Conservation (phyloP, 2,113 vertebrate genomes). For the Bettongia penicillata region DNA sequence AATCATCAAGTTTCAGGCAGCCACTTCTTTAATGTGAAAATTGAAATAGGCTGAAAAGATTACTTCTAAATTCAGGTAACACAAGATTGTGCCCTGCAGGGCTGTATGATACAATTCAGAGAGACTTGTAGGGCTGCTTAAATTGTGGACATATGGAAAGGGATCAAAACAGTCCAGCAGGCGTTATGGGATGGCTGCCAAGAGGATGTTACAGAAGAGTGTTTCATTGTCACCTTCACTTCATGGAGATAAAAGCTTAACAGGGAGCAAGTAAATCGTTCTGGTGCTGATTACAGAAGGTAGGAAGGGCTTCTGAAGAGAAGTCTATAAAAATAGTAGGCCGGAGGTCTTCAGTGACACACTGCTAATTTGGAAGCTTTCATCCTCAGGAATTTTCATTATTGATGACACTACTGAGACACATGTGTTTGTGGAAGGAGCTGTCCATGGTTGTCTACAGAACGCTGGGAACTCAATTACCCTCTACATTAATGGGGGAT, state of each 20-base stretch:
- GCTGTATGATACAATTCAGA: slow-evolving; percentile 61
- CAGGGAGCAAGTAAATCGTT: slow-evolving; percentile 73
- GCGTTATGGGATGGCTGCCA: slow-evolving; percentile 75
- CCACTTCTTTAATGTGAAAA: slow-evolving; percentile 81
- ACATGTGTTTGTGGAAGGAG: slow-evolving; percentile 68
- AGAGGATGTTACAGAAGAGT: slow-evolving; percentile 71
- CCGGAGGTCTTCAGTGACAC: slow-evolving; percentile 75
- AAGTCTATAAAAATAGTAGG: slow-evolving; percentile 78
- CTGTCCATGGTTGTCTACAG: slow-evolving; percentile 57
- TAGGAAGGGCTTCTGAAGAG: slow-evolving; percentile 67
- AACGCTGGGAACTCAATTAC: slow-evolving; percentile 75
- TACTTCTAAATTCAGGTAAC: slow-evolving; percentile 73
- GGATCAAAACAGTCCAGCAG: slow-evolving; percentile 78
- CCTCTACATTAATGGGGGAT: slow-evolving; percentile 53
- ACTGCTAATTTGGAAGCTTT: slow-evolving; percentile 79
- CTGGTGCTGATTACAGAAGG: slow-evolving; percentile 78
- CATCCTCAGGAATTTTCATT: slow-evolving; percentile 78
- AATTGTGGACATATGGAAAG: slow-evolving; percentile 79
- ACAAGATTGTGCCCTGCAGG: slow-evolving; percentile 67
- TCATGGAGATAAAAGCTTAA: slow-evolving; percentile 80
- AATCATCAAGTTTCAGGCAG: slow-evolving; percentile 79
- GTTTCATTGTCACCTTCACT: slow-evolving; percentile 84
- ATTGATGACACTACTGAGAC: slow-evolving; percentile 71
- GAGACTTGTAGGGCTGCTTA: slow-evolving; percentile 69
- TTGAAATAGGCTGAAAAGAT: slow-evolving; percentile 80